phyloP scores from a whole-genome alignment of 2,113 vertebrate genomes.

The Pachyramphus minor region DNA sequence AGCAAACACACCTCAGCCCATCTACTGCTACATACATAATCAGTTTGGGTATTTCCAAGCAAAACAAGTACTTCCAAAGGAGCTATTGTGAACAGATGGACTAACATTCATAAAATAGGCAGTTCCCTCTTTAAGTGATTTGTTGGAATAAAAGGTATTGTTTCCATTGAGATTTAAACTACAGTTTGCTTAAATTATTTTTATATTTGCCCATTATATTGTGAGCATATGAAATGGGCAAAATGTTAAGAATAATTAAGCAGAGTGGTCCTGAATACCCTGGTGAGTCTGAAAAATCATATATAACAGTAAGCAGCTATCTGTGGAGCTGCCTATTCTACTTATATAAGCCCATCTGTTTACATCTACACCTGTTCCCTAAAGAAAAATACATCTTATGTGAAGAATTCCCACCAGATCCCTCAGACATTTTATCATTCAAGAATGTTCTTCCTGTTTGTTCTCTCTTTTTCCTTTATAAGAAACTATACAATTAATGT shows the following conservation, averaged over 20 bases:
- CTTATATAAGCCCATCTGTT: slow-evolving; percentile 64
- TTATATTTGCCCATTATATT: slow-evolving; percentile 54
- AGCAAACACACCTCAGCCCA: neutral
- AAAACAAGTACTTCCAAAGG: slow-evolving; percentile 23
- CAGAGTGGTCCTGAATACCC: slow-evolving; percentile 12
- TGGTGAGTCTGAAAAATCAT: slow-evolving; percentile 9
- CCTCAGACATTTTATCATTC: slow-evolving; percentile 1
- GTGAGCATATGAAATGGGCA: slow-evolving; percentile 37
- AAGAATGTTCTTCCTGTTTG: neutral
- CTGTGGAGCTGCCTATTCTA: slow-evolving; percentile 43
- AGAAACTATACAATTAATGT: neutral
- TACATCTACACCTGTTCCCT: slow-evolving; percentile 30
- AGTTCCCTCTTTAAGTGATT: slow-evolving; percentile 26
- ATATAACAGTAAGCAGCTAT: slow-evolving; percentile 43
- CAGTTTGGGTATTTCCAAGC: neutral
- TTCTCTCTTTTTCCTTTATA: neutral
- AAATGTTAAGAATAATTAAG: slow-evolving; percentile 67
- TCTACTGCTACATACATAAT: neutral
- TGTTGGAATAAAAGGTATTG: slow-evolving; percentile 35
- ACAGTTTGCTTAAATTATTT: slow-evolving; percentile 54
- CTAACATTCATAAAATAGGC: slow-evolving; percentile 15
- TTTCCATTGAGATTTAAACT: slow-evolving; percentile 39
- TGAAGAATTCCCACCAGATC: slow-evolving; percentile 13
- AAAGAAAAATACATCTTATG: slow-evolving; percentile 18
- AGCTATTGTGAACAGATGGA: slow-evolving; percentile 39